Evolutionary conservation across 1,140 invertebrate genomes (phyloP).

Genomic region (Drosophila quadrilineata): DNA sequence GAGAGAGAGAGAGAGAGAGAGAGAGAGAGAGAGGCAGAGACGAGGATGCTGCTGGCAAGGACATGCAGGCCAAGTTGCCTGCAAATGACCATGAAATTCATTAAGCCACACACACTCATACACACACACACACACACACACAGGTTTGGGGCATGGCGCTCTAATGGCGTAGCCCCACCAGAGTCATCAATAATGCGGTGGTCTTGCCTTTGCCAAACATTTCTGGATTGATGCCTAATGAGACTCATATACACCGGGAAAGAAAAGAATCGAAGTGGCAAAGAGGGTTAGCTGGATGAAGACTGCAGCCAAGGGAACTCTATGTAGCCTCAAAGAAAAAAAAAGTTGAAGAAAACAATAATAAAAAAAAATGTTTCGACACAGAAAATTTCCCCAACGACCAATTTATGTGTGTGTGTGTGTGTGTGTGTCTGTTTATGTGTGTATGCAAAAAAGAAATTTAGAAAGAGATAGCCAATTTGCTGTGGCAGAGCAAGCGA

Average conservation of each 20-base stretch:
- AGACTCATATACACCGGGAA: neutral
- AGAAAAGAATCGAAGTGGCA: too few relatives aligned
- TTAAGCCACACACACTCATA: slow-evolving; percentile 10
- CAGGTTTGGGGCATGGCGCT: neutral
- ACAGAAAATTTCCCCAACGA: slow-evolving; percentile 76
- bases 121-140: neutral
- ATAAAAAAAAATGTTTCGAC: slow-evolving; percentile 63
- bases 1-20: neutral
- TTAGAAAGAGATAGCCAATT: neutral
- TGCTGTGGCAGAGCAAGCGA: neutral
- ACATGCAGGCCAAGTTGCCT: neutral
- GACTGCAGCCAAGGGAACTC: neutral
- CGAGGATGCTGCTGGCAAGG: neutral
- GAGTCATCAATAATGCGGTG: slow-evolving; percentile 68
- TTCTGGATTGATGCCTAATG: slow-evolving; percentile 4
- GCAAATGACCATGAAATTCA: slow-evolving; percentile 47
- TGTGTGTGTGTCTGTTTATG: slow-evolving; percentile 8
- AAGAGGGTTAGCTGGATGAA: too few relatives aligned
- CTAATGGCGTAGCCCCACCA: slow-evolving; percentile 12
- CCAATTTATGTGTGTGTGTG: slow-evolving; percentile 37
- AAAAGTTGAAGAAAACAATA: slow-evolving; percentile 45
- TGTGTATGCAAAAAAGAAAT: slow-evolving; percentile 3
- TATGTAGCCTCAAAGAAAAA: neutral
- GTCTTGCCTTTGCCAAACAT: slow-evolving; percentile 33
- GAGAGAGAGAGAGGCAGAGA: neutral